phyloP scores from a whole-genome alignment of 2,888 invertebrate species.

The Synanthedon myopaeformis region DNA sequence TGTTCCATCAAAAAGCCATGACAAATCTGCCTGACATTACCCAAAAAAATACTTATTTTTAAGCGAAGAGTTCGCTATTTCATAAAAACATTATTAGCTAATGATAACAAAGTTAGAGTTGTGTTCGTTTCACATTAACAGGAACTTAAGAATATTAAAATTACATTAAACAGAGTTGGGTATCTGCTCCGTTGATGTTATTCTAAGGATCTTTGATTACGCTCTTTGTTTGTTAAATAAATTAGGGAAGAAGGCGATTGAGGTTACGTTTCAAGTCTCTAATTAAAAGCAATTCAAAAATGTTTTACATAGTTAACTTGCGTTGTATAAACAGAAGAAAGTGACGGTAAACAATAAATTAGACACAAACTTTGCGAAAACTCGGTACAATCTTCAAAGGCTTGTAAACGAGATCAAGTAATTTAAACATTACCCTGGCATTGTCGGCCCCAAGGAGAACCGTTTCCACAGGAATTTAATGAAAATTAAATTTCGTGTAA shows the following conservation, averaged over 20 bases:
- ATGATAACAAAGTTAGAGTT: no score
- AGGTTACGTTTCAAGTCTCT: conserved; percentile 7
- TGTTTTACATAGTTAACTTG: conserved; percentile 37
- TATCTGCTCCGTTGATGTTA: not conserved
- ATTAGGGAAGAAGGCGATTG: not conserved
- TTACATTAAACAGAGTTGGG: no score
- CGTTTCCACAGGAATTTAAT: conserved; percentile 33
- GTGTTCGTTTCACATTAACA: no score
- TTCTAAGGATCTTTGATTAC: not conserved
- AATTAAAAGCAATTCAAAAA: conserved; percentile 30
- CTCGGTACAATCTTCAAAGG: conserved; percentile 61
- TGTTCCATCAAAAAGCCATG: no score
- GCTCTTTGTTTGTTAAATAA: not conserved
- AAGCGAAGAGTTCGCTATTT: no score
- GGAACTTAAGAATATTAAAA: no score
- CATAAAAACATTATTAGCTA: no score
- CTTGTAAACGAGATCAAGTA: conserved; percentile 64
- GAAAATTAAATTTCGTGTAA: conserved; percentile 36
- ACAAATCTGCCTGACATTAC: no score
- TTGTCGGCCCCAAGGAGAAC: conserved; percentile 26
- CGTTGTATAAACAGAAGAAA: conserved; percentile 49
- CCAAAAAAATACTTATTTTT: no score
- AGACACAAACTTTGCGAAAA: conserved; percentile 58
- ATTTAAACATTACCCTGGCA: conserved; percentile 58
- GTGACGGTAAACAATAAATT: conserved; percentile 64